Evolutionary conservation across 2,888 invertebrate genomes (phyloP).

Genomic region (Trachelus tabidus): DNA sequence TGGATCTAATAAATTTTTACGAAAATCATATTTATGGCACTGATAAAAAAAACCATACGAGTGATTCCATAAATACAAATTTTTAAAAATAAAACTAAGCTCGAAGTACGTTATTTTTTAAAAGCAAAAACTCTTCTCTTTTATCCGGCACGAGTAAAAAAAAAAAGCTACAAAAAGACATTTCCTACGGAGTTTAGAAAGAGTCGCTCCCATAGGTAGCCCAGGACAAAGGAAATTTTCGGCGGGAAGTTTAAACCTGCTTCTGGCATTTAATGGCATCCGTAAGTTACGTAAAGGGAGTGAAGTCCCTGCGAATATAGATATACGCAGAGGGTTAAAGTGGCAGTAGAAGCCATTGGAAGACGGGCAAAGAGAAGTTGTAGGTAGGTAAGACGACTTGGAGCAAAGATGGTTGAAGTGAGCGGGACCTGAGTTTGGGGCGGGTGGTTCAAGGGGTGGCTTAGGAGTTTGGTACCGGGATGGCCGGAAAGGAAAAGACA

Average conservation of each 20-base stretch:
- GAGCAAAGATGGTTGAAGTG: slow-evolving; percentile 15
- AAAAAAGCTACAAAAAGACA: background rate
- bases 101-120: too few species aligned
- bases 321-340: slow-evolving; percentile 1
- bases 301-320: background rate
- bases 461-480: slow-evolving; percentile 4
- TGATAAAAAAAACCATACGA: too few species aligned
- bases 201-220: slow-evolving; percentile 26
- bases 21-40: too few species aligned
- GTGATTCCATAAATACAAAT: too few species aligned
- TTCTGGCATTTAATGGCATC: slow-evolving; percentile 49
- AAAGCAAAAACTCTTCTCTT: too few species aligned
- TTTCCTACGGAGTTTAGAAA: background rate
- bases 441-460: background rate
- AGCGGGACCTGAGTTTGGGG: background rate
- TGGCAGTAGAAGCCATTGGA: background rate
- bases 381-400: slow-evolving; percentile 5
- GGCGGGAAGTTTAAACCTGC: slow-evolving; percentile 44
- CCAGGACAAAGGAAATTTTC: slow-evolving; percentile 35
- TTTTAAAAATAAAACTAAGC: too few species aligned
- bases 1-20: too few species aligned
- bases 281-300: slow-evolving; percentile 43
- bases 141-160: too few species aligned
- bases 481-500: slow-evolving; percentile 39
- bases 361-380: slow-evolving; percentile 11